Evolutionary conservation across 2,113 vertebrate species (phyloP).

Genomic region (Trinectes maculatus): DNA sequence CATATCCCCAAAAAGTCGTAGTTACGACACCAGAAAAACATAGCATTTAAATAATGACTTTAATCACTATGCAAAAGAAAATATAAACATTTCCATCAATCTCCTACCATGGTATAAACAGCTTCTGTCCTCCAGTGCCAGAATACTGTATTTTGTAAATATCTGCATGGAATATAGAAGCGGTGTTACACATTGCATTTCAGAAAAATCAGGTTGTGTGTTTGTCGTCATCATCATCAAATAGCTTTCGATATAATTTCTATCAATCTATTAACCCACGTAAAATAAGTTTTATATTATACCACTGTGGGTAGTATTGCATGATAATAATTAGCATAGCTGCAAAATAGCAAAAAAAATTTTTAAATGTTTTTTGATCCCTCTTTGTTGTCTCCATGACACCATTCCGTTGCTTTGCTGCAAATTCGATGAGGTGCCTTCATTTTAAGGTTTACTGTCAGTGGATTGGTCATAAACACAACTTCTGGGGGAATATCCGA

Average conservation of each 20-base stretch:
- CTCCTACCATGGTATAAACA: background rate
- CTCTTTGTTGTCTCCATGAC: slow-evolving; percentile 9
- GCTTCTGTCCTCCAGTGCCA: background rate
- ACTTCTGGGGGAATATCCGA: no score
- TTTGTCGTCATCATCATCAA: no score
- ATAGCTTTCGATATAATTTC: no score
- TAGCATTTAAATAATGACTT: no score
- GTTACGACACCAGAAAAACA: no score
- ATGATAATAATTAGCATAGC: background rate
- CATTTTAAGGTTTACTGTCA: background rate
- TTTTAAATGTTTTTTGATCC: background rate
- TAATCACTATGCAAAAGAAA: background rate
- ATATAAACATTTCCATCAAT: background rate
- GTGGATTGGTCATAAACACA: background rate
- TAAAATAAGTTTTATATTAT: background rate
- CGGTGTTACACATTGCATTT: background rate
- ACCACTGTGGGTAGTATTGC: background rate
- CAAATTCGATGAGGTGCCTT: background rate
- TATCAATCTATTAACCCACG: no score
- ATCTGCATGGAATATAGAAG: background rate
- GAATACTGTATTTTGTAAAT: background rate
- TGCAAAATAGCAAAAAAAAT: slow-evolving; percentile 1
- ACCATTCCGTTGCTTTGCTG: background rate
- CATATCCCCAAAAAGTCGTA: no score
- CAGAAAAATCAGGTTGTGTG: no score